phyloP scores from a whole-genome alignment of 2,113 vertebrate species.

The Vireo altiloquus region DNA sequence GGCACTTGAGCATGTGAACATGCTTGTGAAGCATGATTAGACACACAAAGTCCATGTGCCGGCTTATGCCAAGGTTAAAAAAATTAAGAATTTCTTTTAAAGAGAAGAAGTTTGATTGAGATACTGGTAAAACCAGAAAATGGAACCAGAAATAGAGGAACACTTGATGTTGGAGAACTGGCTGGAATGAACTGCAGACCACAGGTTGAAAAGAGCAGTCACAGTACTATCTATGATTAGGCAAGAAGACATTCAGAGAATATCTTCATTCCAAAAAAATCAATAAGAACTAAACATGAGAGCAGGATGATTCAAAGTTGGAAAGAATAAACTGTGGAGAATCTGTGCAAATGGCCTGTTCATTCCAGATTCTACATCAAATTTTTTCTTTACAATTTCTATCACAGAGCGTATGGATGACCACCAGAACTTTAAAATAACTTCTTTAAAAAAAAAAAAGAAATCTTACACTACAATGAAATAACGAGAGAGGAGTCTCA shows the following conservation, averaged over 20 bases:
- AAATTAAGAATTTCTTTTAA: not conserved
- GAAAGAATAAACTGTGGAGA: not conserved
- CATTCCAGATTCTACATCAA: not conserved
- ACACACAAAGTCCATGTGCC: not conserved
- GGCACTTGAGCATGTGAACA: rapidly evolving
- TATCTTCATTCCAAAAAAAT: not conserved
- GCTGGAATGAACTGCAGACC: not conserved
- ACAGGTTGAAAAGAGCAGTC: not conserved
- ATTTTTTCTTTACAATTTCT: not conserved
- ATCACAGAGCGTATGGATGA: not conserved
- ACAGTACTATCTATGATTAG: not conserved
- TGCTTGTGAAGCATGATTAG: not conserved
- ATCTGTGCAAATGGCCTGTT: not conserved
- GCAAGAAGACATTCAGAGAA: not conserved
- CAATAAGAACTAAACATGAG: not conserved
- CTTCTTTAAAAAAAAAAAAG: rapidly evolving
- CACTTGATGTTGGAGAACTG: not conserved
- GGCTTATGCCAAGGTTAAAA: not conserved
- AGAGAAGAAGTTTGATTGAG: not conserved
- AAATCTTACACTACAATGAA: not conserved
- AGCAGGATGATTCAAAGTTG: not conserved
- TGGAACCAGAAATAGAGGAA: not conserved
- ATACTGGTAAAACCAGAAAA: not conserved
- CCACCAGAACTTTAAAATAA: not conserved
- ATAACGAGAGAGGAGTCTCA: not conserved